A percentile compares a stretch with the other conserved stretches of the same genome.
Evolutionary conservation across 2,113 vertebrate genomes (phyloP).

Genomic region (Athene cunicularia): DNA sequence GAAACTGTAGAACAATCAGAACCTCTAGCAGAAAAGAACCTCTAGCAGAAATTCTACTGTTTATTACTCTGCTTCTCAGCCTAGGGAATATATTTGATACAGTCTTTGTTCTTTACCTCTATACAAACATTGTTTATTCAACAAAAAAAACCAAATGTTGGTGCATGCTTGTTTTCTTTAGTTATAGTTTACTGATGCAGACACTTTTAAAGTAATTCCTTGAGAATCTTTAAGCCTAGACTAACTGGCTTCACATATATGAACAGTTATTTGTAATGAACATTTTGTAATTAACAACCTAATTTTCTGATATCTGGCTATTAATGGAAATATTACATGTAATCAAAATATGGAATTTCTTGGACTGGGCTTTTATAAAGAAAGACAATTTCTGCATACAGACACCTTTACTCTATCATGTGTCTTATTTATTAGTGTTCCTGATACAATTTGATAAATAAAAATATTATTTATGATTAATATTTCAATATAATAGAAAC

Average conservation of each 20-base stretch:
- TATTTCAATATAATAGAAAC: background rate
- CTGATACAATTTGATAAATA: background rate
- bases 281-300: background rate
- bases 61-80: background rate
- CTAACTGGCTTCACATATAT: background rate
- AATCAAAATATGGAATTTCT: background rate
- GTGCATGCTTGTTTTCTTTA: background rate
- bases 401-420: background rate
- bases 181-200: background rate
- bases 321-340: background rate
- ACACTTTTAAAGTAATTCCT: background rate
- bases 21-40: background rate
- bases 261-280: background rate
- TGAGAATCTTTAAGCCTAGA: background rate
- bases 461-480: background rate
- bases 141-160: background rate
- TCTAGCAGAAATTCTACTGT: background rate
- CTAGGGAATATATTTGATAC: background rate
- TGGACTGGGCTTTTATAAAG: background rate
- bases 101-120: background rate
- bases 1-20: background rate
- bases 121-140: background rate
- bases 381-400: background rate
- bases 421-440: background rate
- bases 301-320: background rate